Conservation (phyloP, 1,140 invertebrate genomes). For the Orius insidiosus region DNA sequence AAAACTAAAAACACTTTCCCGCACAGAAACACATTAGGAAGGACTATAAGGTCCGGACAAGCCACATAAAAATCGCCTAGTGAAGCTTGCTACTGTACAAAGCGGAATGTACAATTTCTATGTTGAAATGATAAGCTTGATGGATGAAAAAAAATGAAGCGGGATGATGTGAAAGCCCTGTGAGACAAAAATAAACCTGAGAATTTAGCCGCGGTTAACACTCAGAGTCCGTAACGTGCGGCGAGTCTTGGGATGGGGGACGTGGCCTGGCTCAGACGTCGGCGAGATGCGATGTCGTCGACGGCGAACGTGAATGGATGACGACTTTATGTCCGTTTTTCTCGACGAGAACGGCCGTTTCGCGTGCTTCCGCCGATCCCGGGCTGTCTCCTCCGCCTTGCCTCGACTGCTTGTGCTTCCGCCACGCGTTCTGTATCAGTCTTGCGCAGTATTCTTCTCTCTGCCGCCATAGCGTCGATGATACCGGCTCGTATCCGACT, state of each 20-base stretch:
- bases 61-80: no score
- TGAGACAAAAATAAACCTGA: slow-evolving; percentile 1
- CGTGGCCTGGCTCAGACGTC: slow-evolving; percentile 56
- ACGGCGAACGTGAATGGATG: slow-evolving; percentile 68
- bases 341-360: slow-evolving; percentile 64
- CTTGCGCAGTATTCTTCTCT: slow-evolving; percentile 89
- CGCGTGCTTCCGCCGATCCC: slow-evolving; percentile 30
- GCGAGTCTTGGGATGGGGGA: slow-evolving; percentile 26
- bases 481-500: slow-evolving; percentile 78
- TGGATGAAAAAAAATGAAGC: background rate
- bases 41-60: slow-evolving; percentile 2
- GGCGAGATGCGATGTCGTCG: slow-evolving; percentile 56
- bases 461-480: slow-evolving; percentile 83
- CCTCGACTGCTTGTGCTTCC: slow-evolving; percentile 59
- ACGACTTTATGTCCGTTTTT: slow-evolving; percentile 78
- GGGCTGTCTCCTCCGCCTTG: slow-evolving; percentile 21
- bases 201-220: background rate
- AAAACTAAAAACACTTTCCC: slow-evolving; percentile 7
- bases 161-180: slow-evolving; percentile 10
- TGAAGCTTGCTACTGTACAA: no score
- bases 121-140: no score
- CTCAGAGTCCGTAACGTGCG: slow-evolving; percentile 2
- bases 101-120: no score
- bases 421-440: slow-evolving; percentile 87
- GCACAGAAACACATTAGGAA: slow-evolving; percentile 7